Evolutionary conservation across 1,140 invertebrate species (phyloP).

Genomic region (Steinernema khuongi): DNA sequence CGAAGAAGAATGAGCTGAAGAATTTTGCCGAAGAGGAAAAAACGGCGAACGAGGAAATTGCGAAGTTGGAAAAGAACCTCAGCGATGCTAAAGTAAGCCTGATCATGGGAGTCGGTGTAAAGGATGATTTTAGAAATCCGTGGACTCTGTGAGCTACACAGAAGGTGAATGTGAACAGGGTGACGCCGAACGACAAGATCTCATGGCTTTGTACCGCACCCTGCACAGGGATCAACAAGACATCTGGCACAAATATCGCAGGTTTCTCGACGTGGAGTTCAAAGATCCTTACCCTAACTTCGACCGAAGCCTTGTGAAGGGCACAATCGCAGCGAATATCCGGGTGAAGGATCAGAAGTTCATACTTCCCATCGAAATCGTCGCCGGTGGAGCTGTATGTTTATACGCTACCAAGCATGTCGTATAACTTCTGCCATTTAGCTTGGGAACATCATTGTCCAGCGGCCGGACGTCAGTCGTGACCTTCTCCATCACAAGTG

Average conservation of each 20-base stretch:
- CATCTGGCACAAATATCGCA: neutral
- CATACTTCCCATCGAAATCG: conserved; percentile 52
- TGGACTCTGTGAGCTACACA: conserved; percentile 1
- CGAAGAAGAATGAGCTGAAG: conserved; percentile 23
- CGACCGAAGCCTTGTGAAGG: conserved; percentile 15
- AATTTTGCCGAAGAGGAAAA: neutral
- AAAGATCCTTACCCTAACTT: neutral
- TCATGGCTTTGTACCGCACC: neutral
- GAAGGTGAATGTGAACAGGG: conserved; percentile 14
- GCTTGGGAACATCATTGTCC: neutral
- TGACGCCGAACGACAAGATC: neutral
- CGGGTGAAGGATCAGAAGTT: conserved; percentile 17
- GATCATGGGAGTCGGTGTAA: neutral
- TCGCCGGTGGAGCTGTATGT: conserved; percentile 9
- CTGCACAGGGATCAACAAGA: neutral
- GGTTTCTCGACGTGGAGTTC: neutral
- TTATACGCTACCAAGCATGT: neutral
- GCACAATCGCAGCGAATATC: neutral
- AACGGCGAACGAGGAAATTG: neutral
- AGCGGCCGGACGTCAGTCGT: neutral
- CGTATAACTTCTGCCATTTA: neutral
- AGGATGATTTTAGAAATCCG: neutral
- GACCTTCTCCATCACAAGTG: neutral
- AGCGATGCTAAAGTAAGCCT: neutral
- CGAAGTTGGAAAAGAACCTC: neutral